phyloP scores from a whole-genome alignment of 2,113 vertebrate genomes.

The Calyptommatus sinebrachiatus region DNA sequence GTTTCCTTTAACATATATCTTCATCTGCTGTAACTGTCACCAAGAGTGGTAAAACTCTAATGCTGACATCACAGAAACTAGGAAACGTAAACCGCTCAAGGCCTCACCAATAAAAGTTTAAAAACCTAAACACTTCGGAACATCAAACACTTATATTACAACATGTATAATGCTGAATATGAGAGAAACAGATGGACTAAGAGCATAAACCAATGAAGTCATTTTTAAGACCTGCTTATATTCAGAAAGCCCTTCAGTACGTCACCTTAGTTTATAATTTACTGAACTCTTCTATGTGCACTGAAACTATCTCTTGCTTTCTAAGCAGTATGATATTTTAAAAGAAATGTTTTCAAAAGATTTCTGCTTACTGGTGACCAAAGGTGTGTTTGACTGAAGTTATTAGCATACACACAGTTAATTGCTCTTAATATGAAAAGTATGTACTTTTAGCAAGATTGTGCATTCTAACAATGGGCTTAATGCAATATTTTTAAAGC shows the following conservation, averaged over 20 bases:
- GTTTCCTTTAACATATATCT: not conserved
- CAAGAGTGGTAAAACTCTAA: slow-evolving; percentile 48
- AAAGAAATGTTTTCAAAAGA: slow-evolving; percentile 38
- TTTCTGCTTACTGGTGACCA: slow-evolving; percentile 16
- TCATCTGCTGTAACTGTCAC: not conserved
- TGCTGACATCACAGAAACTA: slow-evolving; percentile 41
- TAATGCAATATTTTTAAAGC: not conserved
- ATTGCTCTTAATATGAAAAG: slow-evolving; percentile 21
- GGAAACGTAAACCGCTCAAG: slow-evolving; percentile 45
- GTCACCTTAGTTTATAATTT: slow-evolving; percentile 48
- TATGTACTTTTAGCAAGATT: slow-evolving; percentile 18
- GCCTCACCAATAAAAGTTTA: slow-evolving; percentile 43
- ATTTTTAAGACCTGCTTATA: slow-evolving; percentile 48
- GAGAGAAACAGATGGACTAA: slow-evolving; percentile 53
- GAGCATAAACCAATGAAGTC: slow-evolving; percentile 67
- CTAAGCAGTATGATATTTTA: slow-evolving; percentile 52
- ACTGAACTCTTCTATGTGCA: slow-evolving; percentile 35
- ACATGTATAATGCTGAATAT: slow-evolving; percentile 53
- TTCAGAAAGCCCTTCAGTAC: slow-evolving; percentile 48
- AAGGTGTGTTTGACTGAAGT: slow-evolving; percentile 1
- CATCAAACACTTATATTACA: slow-evolving; percentile 51
- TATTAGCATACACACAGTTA: slow-evolving; percentile 25
- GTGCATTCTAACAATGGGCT: not conserved
- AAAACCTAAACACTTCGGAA: slow-evolving; percentile 48
- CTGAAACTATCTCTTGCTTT: slow-evolving; percentile 41